Evolutionary conservation across 2,113 vertebrate genomes (phyloP).

Genomic region (Toxostoma redivivum): DNA sequence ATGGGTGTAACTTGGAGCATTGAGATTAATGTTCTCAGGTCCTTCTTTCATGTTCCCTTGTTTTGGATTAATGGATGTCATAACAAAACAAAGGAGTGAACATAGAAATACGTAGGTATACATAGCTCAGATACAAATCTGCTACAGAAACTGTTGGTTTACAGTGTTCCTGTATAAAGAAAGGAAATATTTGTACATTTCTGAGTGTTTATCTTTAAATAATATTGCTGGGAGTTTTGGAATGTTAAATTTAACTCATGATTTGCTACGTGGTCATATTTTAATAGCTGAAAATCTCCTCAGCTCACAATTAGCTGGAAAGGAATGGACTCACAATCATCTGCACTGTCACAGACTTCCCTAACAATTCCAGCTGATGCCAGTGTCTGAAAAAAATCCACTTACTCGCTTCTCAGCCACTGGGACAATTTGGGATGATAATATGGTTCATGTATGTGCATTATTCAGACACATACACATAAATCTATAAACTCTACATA

Average conservation of each 20-base stretch:
- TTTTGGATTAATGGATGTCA: background rate
- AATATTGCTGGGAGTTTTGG: background rate
- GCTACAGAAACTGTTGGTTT: background rate
- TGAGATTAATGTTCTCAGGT: background rate
- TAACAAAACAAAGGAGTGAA: background rate
- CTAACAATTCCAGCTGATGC: background rate
- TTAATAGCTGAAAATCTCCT: background rate
- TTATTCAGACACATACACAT: background rate
- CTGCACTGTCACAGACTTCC: background rate
- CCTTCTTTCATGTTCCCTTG: background rate
- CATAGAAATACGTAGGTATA: background rate
- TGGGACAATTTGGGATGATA: background rate
- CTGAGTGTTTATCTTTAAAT: background rate
- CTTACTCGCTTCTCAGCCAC: background rate
- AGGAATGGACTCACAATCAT: background rate
- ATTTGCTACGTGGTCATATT: background rate
- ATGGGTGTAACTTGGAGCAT: background rate
- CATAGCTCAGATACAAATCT: background rate
- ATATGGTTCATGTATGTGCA: rapidly evolving
- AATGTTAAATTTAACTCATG: background rate
- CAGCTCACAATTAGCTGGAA: background rate
- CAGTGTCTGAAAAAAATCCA: background rate
- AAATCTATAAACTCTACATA: background rate
- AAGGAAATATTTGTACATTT: background rate
- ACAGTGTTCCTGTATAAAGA: background rate